Base-by-base conservation (phyloP, 2,888 invertebrate genomes). In the Polydrusus tereticollis region DNA sequence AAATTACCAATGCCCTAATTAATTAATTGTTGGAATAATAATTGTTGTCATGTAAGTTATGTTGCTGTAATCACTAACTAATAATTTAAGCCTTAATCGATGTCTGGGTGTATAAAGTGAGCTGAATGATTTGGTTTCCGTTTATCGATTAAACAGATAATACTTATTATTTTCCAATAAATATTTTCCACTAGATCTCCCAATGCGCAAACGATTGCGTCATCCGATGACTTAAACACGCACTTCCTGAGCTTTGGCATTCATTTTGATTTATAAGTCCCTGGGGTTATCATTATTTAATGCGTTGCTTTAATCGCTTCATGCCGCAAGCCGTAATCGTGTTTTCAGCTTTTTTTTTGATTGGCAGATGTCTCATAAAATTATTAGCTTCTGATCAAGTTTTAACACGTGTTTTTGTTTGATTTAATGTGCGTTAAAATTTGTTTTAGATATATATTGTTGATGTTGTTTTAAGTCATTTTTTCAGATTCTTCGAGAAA, bases 281-380 rank as follows among this genome's bases (percentile, higher is more conserved):
- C 58, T 38, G 4, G 23, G 60, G 68, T 50, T 21, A 68, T 60
- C 60, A 41, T n/a, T n/a, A n/a, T 50, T 60, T 68, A 68, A 68
- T 68, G 60, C 43, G 60, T 68, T 68, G 50, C 68, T 50, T 60
- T 60, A 68, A 60, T 68, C 52, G 52, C 52, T 62, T 41, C 59
- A 50, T 47, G 67, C 58, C 38, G 43, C 66, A 20, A 58, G 38
- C 59, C 7, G 38, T 20, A 43, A 58, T 58, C 29, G 58, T 47
- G 45, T 47, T 66, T 66, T 45, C 57, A n/a, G 20, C 14, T 59
- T 59, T 59, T 59, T 59, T 59, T 64, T 66, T 29, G 38, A 12
- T 16, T 47, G 57, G 67, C 67, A 67, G 67, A 67, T 67, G 67
- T 67, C 59, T 33, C 62, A 26, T 47, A 18, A 20, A 47, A 29